Evolutionary conservation across 2,113 vertebrate genomes (phyloP), one percentile per base, ranked within the genome.

Genomic region (Jaculus jaculus): DNA sequence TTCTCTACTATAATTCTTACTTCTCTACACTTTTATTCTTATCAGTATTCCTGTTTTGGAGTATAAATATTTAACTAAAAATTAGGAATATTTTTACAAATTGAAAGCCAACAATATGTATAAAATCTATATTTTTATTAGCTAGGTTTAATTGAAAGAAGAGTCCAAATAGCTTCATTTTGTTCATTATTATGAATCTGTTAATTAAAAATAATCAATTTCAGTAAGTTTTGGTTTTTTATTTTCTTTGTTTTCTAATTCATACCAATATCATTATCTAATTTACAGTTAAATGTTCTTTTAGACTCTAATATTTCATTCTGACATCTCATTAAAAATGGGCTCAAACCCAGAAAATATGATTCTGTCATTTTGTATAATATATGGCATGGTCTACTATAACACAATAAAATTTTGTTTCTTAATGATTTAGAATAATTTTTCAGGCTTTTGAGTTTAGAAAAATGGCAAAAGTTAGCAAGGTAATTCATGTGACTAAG

Each of bases 311-410:
- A 96, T 97, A 96, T 97, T 98, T 98, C 74, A 94, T 98, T 97
- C 93, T 98, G 97, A 96, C 96, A 97, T 97, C 96, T 96, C 79
- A 94, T 97, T 98, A 98, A 97, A 97, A 97, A 96, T 95, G 95
- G 97, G 96, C 96, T 92, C 97, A 97, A 96, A 60, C 84, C 97
- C 92, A 97, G 97, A 98, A 98, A 98, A 95, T 89, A 89, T 84
- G 95, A 96, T 96, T 42, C 84, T 95, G 75, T 97, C 85, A 69
- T 97, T 68, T 96, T 94, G 28, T 95, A 74, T 97, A 96, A 97
- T 97, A 88, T 96, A 92, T 96, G 95, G 34, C 28, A 24, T 92
- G 90, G 89, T 94, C 84, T 95, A 92, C 84, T 95, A 92, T 79
- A 95, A 96, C 68, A 95, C 92, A 96, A 89, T 96, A 97, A 94